These are phyloP conservation scores for Takifugu ocellatus DNA, from an alignment of 2,797 vertebrate species.

Conservation along the genomic window DNA sequence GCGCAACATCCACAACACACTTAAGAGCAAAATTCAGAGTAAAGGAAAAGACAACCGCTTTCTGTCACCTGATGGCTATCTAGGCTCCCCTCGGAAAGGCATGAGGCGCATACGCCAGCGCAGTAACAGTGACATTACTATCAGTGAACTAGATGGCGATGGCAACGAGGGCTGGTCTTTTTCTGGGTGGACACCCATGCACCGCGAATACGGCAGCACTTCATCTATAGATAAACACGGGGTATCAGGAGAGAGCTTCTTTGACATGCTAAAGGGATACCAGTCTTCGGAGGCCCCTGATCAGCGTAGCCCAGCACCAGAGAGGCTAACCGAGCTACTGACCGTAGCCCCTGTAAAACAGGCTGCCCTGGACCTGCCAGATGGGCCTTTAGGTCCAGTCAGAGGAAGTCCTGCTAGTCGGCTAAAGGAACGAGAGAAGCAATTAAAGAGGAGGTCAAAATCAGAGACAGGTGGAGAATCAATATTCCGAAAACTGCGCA, in stretches of 20 bases:
- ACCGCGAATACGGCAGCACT: constrained; percentile 97
- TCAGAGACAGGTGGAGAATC: constrained; percentile 97
- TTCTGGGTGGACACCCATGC: constrained; percentile 91
- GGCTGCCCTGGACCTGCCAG: constrained; percentile 90
- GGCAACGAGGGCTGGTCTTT: constrained; percentile 95
- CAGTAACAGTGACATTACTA: constrained; percentile 97
- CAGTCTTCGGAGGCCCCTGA: constrained; percentile 85
- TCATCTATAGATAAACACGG: constrained; percentile 98
- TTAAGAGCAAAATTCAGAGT: constrained; percentile 90
- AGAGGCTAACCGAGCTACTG: constrained; percentile 89
- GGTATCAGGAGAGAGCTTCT: constrained; percentile 94
- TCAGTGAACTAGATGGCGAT: constrained; percentile 94
- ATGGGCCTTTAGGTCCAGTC: constrained; percentile 79
- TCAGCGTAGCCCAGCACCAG: constrained; percentile 84
- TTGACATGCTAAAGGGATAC: constrained; percentile 94
- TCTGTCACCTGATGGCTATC: constrained; percentile 93
- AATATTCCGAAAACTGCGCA: constrained; percentile 96
- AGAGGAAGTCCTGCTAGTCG: constrained; percentile 89
- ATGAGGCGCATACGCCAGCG: constrained; percentile 95
- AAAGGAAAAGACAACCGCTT: constrained; percentile 92
- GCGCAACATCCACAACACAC: constrained; percentile 95
- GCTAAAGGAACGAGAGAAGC: constrained; percentile 95
- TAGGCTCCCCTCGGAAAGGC: constrained; percentile 91
- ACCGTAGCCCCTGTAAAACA: constrained; percentile 87
- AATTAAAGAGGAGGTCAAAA: constrained; percentile 95